Evolutionary conservation across 2,888 invertebrate species (phyloP).

Genomic region (Caenorhabditis becei): DNA sequence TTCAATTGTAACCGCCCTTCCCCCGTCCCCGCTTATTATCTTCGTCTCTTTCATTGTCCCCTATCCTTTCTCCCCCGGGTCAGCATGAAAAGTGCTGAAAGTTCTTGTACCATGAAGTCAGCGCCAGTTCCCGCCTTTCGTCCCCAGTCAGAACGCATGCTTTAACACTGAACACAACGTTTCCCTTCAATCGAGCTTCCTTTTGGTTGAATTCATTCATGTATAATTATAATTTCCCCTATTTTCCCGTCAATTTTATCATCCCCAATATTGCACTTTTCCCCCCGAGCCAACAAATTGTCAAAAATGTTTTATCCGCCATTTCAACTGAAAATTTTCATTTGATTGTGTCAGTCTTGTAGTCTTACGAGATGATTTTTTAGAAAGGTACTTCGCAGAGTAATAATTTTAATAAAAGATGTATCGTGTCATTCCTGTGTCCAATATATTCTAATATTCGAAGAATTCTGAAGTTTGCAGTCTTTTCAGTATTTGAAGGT

Average conservation of each 20-base stretch:
- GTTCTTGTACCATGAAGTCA: not conserved
- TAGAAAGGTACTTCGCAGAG: not conserved
- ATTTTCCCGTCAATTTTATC: not conserved
- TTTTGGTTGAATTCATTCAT: not conserved
- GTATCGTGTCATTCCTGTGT: not conserved
- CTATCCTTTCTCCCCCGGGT: not conserved
- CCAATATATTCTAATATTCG: not conserved
- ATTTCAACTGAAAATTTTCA: not conserved
- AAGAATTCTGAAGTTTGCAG: not conserved
- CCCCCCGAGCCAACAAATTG: not conserved
- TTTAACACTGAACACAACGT: not conserved
- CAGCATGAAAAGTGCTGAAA: not conserved
- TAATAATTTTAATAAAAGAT: not conserved
- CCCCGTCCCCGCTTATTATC: not conserved
- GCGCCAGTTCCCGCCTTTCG: slow-evolving; percentile 5
- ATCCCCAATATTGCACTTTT: not conserved
- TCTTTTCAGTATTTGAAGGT: not conserved
- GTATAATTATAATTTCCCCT: not conserved
- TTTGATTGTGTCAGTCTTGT: not conserved
- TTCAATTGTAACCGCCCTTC: not conserved
- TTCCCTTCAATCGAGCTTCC: not conserved
- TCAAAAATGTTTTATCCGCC: not conserved
- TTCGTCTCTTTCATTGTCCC: not conserved
- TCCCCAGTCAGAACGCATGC: slow-evolving; percentile 10
- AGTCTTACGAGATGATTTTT: not conserved